Base-by-base conservation (phyloP, 2,797 vertebrate species). In the Brachyalestes nurse region DNA sequence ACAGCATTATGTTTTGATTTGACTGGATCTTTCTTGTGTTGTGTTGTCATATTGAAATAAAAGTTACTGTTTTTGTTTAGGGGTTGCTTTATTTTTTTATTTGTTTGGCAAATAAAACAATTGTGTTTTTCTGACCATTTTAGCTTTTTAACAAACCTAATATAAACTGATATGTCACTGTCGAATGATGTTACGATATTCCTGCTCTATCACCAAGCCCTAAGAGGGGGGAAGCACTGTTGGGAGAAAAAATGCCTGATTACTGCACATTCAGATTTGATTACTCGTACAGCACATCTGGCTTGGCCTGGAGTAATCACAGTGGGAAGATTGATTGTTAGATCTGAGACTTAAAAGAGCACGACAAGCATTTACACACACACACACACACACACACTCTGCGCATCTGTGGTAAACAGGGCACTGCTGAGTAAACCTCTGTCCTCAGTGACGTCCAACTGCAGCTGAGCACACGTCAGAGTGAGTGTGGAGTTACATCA, bases 391-490 rank as follows among this genome's bases (percentile, higher is more conserved):
- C 49, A 76, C 61, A 40, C 57, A 40, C 71, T 74, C 71, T 74
- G 49, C 65, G 80, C 66, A 58, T 66, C 58, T 28, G 76, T 34
- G 88, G 84, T 87, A 90, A 88, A 90, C 70, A 21, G 84, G 84
- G 75, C 85, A 79, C 79, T 78, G 77, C 74, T 75, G 70, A 69
- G 45, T 73, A 85, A 78, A 78, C 62, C 70, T 14, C 69, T 65
- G 75, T 69, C 69, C 38, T 55, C 53, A 67, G 80, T 82, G 80
- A 86, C 80, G 65, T 84, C 55, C 40, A 47, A 19, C 62, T 78
- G 75, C 72, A 82, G 71, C 66, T 84, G 72, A 72, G 25, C 58
- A 6, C 55, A 80, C 75, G 53, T 86, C 85, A 84, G 65, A 38
- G 75, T 3, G 55, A 45, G 53, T 58, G n/a, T 42, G 16, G 49